Conservation (phyloP, 2,888 invertebrate genomes). For the Drosophila emarginata region DNA sequence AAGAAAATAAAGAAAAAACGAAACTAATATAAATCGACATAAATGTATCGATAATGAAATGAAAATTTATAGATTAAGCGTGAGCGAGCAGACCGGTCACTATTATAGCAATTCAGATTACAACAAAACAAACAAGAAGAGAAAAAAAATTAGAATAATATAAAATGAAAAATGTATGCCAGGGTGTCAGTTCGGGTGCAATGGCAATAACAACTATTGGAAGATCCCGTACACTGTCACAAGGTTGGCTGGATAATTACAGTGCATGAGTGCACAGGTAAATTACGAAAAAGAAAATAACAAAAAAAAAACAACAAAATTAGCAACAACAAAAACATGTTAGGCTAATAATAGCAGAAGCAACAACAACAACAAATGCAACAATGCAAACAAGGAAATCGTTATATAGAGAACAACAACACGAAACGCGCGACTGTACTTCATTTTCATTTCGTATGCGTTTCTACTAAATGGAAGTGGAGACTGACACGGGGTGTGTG, state of each 20-base stretch:
- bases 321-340: slow-evolving; percentile 45
- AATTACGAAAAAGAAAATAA: slow-evolving; percentile 41
- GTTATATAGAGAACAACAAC: slow-evolving; percentile 49
- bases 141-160: neutral
- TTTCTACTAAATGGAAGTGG: slow-evolving; percentile 26
- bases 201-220: slow-evolving; percentile 22
- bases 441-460: slow-evolving; percentile 38
- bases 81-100: neutral
- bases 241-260: slow-evolving; percentile 69
- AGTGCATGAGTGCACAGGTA: slow-evolving; percentile 63
- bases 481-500: too few relatives aligned
- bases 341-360: slow-evolving; percentile 54
- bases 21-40: slow-evolving; percentile 23
- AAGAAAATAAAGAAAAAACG: slow-evolving; percentile 25
- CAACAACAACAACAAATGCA: slow-evolving; percentile 45
- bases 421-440: slow-evolving; percentile 59
- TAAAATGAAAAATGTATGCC: slow-evolving; percentile 26
- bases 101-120: slow-evolving; percentile 24
- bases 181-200: slow-evolving; percentile 44
- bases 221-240: slow-evolving; percentile 48
- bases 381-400: slow-evolving; percentile 66
- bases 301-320: slow-evolving; percentile 21
- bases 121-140: slow-evolving; percentile 13
- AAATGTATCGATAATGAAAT: slow-evolving; percentile 33
- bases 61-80: slow-evolving; percentile 44